Conservation (phyloP, 2,888 invertebrate species). For the Spilarctia lutea region DNA sequence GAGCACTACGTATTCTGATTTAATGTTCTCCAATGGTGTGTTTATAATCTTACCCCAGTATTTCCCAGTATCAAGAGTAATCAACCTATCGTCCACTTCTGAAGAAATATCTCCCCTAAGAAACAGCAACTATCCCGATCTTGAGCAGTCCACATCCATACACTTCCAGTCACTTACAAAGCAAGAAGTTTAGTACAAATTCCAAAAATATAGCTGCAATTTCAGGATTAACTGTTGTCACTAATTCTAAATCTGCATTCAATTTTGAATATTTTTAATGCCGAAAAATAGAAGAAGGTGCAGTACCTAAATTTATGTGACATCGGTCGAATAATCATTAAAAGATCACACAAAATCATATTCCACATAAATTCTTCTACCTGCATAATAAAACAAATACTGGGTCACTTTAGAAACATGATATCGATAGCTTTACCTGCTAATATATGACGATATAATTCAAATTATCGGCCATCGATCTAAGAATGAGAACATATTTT, state of each 20-base stretch:
- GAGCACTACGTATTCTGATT: background rate
- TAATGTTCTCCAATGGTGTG: background rate
- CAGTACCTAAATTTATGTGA: background rate
- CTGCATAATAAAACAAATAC: slow-evolving; percentile 18
- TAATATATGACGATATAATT: slow-evolving; percentile 19
- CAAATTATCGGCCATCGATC: slow-evolving; percentile 25
- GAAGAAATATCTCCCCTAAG: too few species aligned
- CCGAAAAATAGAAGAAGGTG: background rate
- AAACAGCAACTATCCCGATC: too few species aligned
- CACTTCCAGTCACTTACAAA: too few species aligned
- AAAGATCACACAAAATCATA: background rate
- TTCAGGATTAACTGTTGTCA: background rate
- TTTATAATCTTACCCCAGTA: background rate
- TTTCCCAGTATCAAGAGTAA: too few species aligned
- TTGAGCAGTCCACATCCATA: too few species aligned
- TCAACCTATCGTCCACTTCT: too few species aligned
- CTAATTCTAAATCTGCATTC: background rate
- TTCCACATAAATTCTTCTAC: background rate
- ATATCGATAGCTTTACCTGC: slow-evolving; percentile 15
- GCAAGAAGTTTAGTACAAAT: background rate
- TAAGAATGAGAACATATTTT: slow-evolving; percentile 14
- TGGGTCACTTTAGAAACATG: background rate
- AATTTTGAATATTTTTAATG: background rate
- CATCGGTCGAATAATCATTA: background rate
- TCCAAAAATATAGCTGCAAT: background rate